phyloP scores from a whole-genome alignment of 1,140 invertebrate species.

The Zaprionus vittiger region DNA sequence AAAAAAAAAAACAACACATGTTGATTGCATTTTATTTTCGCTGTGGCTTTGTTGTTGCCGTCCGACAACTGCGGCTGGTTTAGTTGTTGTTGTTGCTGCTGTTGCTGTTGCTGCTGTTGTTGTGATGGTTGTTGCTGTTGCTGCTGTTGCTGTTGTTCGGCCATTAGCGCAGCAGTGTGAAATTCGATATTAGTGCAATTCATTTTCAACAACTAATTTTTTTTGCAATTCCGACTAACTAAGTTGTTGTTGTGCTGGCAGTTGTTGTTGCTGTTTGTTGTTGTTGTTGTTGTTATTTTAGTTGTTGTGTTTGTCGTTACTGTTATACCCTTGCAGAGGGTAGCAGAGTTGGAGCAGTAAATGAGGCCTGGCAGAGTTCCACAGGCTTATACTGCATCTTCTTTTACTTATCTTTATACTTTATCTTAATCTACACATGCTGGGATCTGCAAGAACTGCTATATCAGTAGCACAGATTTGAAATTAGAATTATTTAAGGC shows the following conservation, averaged over 20 bases:
- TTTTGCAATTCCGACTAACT: conserved; percentile 49
- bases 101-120: conserved; percentile 22
- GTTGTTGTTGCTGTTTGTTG: conserved; percentile 5
- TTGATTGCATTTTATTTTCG: conserved; percentile 75
- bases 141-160: conserved; percentile 53
- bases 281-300: conserved; percentile 3
- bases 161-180: conserved; percentile 80
- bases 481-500: too few species aligned
- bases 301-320: background rate
- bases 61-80: conserved; percentile 51
- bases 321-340: conserved; percentile 7
- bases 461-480: too few species aligned
- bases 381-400: background rate
- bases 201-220: conserved; percentile 81
- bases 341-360: background rate
- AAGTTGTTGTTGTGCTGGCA: conserved; percentile 23
- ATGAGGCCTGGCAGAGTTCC: background rate
- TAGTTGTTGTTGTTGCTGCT: conserved; percentile 40
- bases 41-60: conserved; percentile 68
- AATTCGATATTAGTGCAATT: conserved; percentile 83
- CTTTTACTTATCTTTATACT: too few species aligned
- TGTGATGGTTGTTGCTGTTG: conserved; percentile 35
- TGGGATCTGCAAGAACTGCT: too few species aligned
- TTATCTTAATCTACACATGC: too few species aligned
- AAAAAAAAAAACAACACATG: conserved; percentile 58